phyloP scores from a whole-genome alignment of 2,888 invertebrate genomes.

The Argynnis bischoffii region DNA sequence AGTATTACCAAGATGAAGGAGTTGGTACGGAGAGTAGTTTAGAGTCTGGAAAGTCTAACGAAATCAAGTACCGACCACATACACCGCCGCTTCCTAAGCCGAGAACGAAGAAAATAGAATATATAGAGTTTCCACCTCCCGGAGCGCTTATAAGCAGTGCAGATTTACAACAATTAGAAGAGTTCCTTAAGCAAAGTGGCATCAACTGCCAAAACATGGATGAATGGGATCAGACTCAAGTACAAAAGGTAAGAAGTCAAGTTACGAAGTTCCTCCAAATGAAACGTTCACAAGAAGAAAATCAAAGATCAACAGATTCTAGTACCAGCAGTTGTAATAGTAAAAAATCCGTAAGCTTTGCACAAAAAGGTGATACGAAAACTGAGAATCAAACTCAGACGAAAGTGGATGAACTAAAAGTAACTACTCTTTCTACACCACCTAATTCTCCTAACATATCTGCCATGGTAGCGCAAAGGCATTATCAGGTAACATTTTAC shows the following conservation, averaged over 20 bases:
- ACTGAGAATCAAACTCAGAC: constrained; percentile 64
- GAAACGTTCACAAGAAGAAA: constrained; percentile 86
- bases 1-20: constrained; percentile 84
- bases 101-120: constrained; percentile 74
- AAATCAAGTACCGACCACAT: constrained; percentile 76
- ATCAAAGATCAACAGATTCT: constrained; percentile 82
- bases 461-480: constrained; percentile 81
- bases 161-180: constrained; percentile 87
- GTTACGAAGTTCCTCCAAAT: constrained; percentile 87
- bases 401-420: constrained; percentile 78
- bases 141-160: constrained; percentile 81
- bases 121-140: constrained; percentile 76
- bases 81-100: constrained; percentile 80
- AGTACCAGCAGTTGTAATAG: constrained; percentile 82
- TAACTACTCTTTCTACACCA: constrained; percentile 81
- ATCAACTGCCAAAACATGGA: constrained; percentile 86
- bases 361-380: constrained; percentile 78
- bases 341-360: constrained; percentile 90
- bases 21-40: constrained; percentile 83
- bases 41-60: constrained; percentile 82
- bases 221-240: constrained; percentile 86
- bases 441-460: constrained; percentile 90
- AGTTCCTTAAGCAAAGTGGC: constrained; percentile 87
- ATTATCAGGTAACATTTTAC: constrained; percentile 78
- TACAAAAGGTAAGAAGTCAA: constrained; percentile 86